Evolutionary conservation across 2,113 vertebrate genomes (phyloP), one percentile per base, ranked within the genome.

Genomic region (Hyperopisus bebe): DNA sequence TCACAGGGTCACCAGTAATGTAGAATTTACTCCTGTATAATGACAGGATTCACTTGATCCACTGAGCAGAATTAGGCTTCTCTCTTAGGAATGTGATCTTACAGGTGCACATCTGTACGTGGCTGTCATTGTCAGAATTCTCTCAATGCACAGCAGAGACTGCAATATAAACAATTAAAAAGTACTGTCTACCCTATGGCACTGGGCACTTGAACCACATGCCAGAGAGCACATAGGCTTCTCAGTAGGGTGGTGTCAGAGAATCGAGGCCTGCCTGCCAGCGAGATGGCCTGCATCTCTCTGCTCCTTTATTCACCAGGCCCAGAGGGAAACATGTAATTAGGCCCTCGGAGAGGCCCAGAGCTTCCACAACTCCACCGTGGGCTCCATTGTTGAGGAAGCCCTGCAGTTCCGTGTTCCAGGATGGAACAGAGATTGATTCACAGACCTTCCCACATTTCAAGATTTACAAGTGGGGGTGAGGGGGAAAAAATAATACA

Each of bases 301-400:
- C 88, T 90, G 90, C 89, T 27, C 62, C 91, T 90, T 91, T 88
- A 90, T 91, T 94, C 92, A 89, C 89, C 89, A 88, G 91, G 91
- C 44, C 4, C 27, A 47, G 62, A 27, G 55, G 58, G 44, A 44
- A 48, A 46, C 90, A 90, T 92, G 93, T 95, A 96, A 96, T 96
- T 92, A 94, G 94, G 92, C 94, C 95, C 89, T 94, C 13, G 42
- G 95, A 93, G 94, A 95, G 90, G 5, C 42, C 89, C 88, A 19
- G 51, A 8, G 77, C 13, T 82, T 82, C 80, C 53, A 44, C 21
- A 0, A 31, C 82, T 50, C 39, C 9, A 39, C 91, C 39, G 87
- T 83, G 88, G 91, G 92, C 90, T 24, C 80, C 88, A 70, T 89
- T 92, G 89, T 89, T 39, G 88, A 74, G 85, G 31, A 82, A 86